A percentile compares a stretch with the other conserved stretches of the same genome.
Evolutionary conservation across 2,797 vertebrate genomes (phyloP).

Genomic region (Macropodus opercularis): DNA sequence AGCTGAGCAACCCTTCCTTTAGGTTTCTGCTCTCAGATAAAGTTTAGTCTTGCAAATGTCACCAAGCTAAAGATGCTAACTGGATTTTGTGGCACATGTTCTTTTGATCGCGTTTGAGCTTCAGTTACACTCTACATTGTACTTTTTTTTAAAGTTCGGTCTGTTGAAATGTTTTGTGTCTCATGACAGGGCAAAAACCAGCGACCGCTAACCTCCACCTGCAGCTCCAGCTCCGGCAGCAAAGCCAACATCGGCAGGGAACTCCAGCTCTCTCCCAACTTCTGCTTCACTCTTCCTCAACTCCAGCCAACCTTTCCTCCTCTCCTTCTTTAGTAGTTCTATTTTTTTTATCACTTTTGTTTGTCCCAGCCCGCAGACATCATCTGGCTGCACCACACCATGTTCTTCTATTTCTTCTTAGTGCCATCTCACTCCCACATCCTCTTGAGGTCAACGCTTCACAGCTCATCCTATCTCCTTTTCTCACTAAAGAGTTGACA

Average conservation of each 20-base stretch:
- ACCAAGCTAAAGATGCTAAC: constrained; percentile 5
- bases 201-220: constrained; percentile 73
- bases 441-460: constrained; percentile 3
- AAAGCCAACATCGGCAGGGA: constrained; percentile 73
- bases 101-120: constrained; percentile 36
- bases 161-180: constrained; percentile 42
- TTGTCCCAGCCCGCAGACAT: constrained; percentile 17
- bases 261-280: constrained; percentile 60
- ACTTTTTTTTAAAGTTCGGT: constrained; percentile 16
- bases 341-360: background rate
- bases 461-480: constrained; percentile 4
- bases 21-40: background rate
- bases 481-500: constrained; percentile 75
- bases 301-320: constrained; percentile 14
- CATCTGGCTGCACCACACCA: background rate
- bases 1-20: background rate
- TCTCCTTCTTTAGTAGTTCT: too few relatives aligned
- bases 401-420: background rate
- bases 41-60: background rate
- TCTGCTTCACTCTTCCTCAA: constrained; percentile 37
- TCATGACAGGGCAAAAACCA: constrained; percentile 78
- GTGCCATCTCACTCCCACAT: constrained; percentile 8
- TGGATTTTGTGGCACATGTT: constrained; percentile 17
- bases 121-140: background rate
- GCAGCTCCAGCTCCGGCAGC: constrained; percentile 48